These are phyloP conservation scores for Molossus alvarezi DNA, from an alignment of 2,797 vertebrate species.

Conservation along the genomic window DNA sequence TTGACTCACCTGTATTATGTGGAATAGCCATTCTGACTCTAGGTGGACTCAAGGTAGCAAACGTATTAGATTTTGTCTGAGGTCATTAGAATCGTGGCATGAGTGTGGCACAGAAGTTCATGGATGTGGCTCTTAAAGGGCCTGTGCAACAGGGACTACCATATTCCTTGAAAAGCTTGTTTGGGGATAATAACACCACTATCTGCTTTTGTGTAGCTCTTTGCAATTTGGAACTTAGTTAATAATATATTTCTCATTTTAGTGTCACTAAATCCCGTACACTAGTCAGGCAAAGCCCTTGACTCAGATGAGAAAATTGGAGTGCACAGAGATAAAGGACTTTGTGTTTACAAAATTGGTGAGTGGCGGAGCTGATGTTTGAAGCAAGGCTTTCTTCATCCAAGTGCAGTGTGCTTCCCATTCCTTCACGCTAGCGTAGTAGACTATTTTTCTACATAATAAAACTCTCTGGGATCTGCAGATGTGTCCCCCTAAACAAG, in stretches of 20 bases:
- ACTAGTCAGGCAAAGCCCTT: slow-evolving; percentile 57
- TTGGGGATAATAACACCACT: background rate
- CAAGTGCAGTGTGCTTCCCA: background rate
- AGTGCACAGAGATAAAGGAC: slow-evolving; percentile 33
- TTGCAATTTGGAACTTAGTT: slow-evolving; percentile 64
- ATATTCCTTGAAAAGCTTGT: background rate
- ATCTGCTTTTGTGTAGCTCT: slow-evolving; percentile 38
- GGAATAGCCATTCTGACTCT: background rate
- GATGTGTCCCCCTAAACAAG: background rate
- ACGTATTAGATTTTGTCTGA: background rate
- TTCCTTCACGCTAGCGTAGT: background rate
- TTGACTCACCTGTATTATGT: background rate
- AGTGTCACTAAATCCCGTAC: slow-evolving; percentile 51
- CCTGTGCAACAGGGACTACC: background rate
- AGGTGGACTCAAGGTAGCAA: background rate
- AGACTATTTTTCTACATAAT: background rate
- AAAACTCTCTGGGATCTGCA: background rate
- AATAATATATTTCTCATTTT: slow-evolving; percentile 72
- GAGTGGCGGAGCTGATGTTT: slow-evolving; percentile 1
- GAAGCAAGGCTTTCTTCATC: background rate
- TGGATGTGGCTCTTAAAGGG: background rate
- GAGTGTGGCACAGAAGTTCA: background rate
- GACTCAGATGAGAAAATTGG: slow-evolving; percentile 61
- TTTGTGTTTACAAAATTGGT: slow-evolving; percentile 37
- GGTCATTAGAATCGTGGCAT: background rate